Evolutionary conservation across 2,113 vertebrate species (phyloP).

Genomic region (Bettongia penicillata): DNA sequence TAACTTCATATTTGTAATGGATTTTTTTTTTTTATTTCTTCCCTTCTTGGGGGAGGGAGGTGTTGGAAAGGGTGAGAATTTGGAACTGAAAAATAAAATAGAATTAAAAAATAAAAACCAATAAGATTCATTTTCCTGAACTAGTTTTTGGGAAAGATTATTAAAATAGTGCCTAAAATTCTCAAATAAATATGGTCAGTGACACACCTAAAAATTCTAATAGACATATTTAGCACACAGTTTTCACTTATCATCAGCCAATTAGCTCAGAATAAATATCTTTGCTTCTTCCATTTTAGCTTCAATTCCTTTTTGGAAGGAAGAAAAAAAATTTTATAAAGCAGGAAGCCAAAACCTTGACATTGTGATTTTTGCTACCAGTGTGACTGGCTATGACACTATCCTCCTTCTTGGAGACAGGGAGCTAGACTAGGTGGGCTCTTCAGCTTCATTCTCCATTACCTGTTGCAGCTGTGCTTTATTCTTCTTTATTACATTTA

Average conservation of each 20-base stretch:
- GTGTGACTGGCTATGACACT: no score
- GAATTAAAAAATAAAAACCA: neutral
- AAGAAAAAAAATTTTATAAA: neutral
- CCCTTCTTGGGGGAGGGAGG: neutral
- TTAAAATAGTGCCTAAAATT: neutral
- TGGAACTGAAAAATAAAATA: neutral
- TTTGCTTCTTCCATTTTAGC: neutral
- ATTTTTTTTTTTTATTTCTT: no score
- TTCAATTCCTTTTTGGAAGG: neutral
- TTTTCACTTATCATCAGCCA: neutral
- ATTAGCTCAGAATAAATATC: neutral
- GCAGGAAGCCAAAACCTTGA: no score
- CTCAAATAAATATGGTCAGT: neutral
- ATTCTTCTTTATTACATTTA: no score
- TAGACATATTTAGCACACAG: neutral
- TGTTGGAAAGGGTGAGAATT: neutral
- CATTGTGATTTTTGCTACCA: no score
- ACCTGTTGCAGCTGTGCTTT: no score
- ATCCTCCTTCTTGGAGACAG: no score
- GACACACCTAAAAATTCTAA: neutral
- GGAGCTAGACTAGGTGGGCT: no score
- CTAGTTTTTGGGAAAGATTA: neutral
- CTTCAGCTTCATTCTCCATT: no score
- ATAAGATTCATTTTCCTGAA: neutral
- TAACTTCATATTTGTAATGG: neutral